phyloP scores from a whole-genome alignment of 2,888 invertebrate species.

The Agelastica alni region DNA sequence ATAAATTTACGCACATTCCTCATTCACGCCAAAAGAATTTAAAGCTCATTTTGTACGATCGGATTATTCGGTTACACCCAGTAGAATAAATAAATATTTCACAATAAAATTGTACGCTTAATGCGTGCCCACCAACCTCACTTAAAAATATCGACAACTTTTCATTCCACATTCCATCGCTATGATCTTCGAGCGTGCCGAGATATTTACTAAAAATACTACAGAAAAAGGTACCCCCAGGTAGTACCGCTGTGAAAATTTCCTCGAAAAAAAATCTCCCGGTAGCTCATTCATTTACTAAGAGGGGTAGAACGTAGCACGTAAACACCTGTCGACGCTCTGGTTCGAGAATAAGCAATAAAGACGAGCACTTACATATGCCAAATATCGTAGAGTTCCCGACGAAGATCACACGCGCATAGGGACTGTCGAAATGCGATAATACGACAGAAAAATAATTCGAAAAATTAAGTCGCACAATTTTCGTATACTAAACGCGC shows the following conservation, averaged over 20 bases:
- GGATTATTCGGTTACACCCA: conserved; percentile 11
- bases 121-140: conserved; percentile 13
- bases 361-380: conserved; percentile 12
- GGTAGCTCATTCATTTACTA: neutral
- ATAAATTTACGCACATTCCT: too few species aligned
- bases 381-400: neutral
- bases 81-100: conserved; percentile 17
- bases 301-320: neutral
- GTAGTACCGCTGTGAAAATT: neutral
- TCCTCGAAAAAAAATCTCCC: too few species aligned
- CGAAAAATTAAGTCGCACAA: neutral
- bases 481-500: too few species aligned
- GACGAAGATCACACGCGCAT: conserved; percentile 3
- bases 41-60: neutral
- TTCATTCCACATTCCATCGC: conserved; percentile 33
- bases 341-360: neutral
- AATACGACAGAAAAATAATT: neutral
- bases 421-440: conserved; percentile 1
- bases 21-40: too few species aligned
- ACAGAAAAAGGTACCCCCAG: neutral
- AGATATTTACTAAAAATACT: too few species aligned
- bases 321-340: conserved; percentile 1
- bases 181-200: conserved; percentile 9
- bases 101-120: conserved; percentile 12
- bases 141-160: conserved; percentile 35